These are phyloP conservation scores for Chouioia cunea DNA, from an alignment of 2,888 invertebrate genomes.

Conservation along the genomic window DNA sequence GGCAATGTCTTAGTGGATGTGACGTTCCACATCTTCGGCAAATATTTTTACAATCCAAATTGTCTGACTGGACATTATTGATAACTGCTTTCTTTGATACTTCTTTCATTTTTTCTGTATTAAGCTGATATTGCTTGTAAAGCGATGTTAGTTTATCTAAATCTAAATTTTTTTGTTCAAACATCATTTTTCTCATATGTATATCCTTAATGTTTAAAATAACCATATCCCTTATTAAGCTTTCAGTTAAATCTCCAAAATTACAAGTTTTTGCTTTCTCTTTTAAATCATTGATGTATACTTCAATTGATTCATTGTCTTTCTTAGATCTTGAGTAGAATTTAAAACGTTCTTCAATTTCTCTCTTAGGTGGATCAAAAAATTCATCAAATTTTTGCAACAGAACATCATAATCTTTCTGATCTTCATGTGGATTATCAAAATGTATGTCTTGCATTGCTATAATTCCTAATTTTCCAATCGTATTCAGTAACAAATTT, in stretches of 20 bases:
- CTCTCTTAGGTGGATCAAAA: conserved; percentile 47
- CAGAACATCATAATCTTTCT: conserved; percentile 34
- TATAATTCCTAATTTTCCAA: conserved; percentile 44
- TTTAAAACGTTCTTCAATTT: conserved; percentile 41
- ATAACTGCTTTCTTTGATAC: conserved; percentile 7
- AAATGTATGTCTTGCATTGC: conserved; percentile 41
- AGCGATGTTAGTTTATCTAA: conserved; percentile 30
- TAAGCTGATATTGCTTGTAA: conserved; percentile 39
- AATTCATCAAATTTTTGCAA: conserved; percentile 45
- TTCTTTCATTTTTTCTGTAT: conserved; percentile 33
- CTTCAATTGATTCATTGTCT: conserved; percentile 41
- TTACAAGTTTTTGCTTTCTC: conserved; percentile 46
- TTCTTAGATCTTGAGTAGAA: conserved; percentile 43
- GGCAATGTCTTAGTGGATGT: conserved; percentile 43
- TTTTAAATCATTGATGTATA: conserved; percentile 42
- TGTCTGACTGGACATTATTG: no score
- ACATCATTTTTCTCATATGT: conserved; percentile 32
- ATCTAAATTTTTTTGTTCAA: conserved; percentile 38
- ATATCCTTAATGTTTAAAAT: conserved; percentile 47
- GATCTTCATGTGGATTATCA: conserved; percentile 29
- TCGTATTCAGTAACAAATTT: conserved; percentile 37
- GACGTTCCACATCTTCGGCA: conserved; percentile 46
- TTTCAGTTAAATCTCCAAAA: conserved; percentile 42
- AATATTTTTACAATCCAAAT: conserved; percentile 13
- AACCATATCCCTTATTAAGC: conserved; percentile 43